phyloP scores from a whole-genome alignment of 2,113 vertebrate species.

The Mionectes macconnelli region DNA sequence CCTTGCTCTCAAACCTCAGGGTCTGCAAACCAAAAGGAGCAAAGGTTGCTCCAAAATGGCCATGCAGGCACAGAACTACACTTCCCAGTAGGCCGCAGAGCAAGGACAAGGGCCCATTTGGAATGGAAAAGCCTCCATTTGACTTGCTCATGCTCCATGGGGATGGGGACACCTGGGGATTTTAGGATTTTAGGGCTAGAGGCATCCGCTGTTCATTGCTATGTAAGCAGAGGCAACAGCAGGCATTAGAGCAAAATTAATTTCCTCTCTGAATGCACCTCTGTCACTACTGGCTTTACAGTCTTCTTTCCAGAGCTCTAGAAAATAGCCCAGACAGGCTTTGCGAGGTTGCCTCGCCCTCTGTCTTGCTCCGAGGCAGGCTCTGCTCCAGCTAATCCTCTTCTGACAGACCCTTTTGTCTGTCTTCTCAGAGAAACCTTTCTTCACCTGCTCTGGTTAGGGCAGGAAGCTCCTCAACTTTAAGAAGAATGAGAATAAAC shows the following conservation, averaged over 20 bases:
- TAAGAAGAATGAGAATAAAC: not conserved
- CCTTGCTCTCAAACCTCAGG: not conserved
- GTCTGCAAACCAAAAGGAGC: not conserved
- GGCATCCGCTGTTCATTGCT: not conserved
- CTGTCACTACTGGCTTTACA: not conserved
- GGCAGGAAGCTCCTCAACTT: not conserved
- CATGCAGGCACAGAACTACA: constrained; percentile 3
- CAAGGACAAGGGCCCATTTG: not conserved
- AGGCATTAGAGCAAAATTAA: not conserved
- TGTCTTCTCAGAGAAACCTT: not conserved
- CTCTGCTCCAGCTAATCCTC: constrained; percentile 7
- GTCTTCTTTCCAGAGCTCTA: not conserved
- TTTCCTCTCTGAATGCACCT: not conserved
- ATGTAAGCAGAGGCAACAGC: not conserved
- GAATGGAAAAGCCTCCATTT: not conserved
- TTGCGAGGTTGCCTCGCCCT: constrained; percentile 10
- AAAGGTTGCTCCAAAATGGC: not conserved
- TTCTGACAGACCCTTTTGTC: constrained; percentile 15
- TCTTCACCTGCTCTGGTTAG: not conserved
- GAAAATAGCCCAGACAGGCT: constrained; percentile 20
- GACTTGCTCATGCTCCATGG: not conserved
- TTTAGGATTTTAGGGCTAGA: not conserved
- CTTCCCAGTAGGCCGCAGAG: constrained; percentile 15
- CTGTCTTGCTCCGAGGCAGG: not conserved
- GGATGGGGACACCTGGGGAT: not conserved